Evolutionary conservation across 2,797 vertebrate genomes (phyloP), one percentile per base, ranked within the genome.

Genomic region (Netta rufina): DNA sequence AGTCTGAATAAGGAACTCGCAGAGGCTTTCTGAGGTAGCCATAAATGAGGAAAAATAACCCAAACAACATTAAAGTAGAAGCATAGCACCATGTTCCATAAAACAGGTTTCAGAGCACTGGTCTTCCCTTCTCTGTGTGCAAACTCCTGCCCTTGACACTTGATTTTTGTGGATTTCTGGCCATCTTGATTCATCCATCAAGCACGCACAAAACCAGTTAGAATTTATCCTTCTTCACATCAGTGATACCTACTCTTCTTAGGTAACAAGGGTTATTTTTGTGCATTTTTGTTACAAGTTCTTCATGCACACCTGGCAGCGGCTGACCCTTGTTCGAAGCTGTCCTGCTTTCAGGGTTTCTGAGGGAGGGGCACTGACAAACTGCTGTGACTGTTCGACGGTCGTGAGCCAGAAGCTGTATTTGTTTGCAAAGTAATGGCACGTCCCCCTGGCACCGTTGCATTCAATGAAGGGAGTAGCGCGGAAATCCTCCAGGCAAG

Each of bases 291-390:
- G 53, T 21, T n/a, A 99, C 98, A 99, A 96, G 94, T 98, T 95
- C 98, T 99, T 99, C 98, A 99, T 99, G 98, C 99, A 99, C 91
- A 99, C 99, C 95, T 99, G 99, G 97, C 99, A 99, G 87, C 99
- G 99, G 97, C 99, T 99, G 97, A 99, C 98, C 39, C 96, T 97
- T 8, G 97, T 98, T 64, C 98, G 98, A 47, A 99, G 98, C 97
- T 98, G 98, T 60, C 98, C 98, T 0, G 98, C 98, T 97, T 99
- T 99, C 92, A 99, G 97, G 0, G 98, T 99, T 93, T 99, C 98
- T 20, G 98, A 98, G 9, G 84, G 45, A 1, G 98, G 98, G 7
- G 98, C 96, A 0, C 97, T 95, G 24, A 94, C 66, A 38, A 99
- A 99, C 98, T 99, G 98, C 87, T 96, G 97, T 6, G 79, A 95